These are phyloP conservation scores for Gopherus evgoodei DNA, from an alignment of 2,113 vertebrate genomes.

Conservation along the genomic window DNA sequence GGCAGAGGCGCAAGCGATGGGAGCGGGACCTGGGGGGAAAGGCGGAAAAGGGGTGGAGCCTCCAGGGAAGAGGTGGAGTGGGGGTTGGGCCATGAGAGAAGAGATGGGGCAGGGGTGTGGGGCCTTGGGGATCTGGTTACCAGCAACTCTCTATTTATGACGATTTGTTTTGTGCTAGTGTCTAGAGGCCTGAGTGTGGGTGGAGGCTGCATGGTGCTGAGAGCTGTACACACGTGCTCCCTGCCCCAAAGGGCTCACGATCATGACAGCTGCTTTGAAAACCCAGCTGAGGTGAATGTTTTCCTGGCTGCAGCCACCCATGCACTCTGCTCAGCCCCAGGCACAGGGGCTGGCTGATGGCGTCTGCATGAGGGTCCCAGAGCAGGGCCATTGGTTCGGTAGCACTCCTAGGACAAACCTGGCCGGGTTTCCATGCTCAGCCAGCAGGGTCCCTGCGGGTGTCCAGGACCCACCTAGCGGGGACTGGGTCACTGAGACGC, in stretches of 20 bases:
- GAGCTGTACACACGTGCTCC: neutral
- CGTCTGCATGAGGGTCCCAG: accelerated
- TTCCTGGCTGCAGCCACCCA: neutral
- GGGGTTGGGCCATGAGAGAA: no score
- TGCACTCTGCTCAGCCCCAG: neutral
- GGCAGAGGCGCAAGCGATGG: no score
- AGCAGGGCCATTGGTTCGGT: neutral
- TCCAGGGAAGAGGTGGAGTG: no score
- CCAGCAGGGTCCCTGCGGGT: neutral
- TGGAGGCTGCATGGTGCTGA: neutral
- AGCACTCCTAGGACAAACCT: neutral
- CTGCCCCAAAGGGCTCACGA: neutral
- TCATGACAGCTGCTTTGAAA: neutral
- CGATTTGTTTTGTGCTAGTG: neutral
- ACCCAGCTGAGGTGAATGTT: neutral
- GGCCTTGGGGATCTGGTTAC: no score
- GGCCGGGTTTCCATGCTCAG: neutral
- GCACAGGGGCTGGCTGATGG: neutral
- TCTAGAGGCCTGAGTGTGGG: neutral
- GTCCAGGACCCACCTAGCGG: neutral
- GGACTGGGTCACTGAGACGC: neutral
- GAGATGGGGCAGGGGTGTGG: no score
- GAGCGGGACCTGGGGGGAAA: no score
- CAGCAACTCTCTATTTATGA: neutral
- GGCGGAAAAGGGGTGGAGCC: no score